Evolutionary conservation across 2,797 vertebrate species (phyloP).

Genomic region (Syndactyla subalaris): DNA sequence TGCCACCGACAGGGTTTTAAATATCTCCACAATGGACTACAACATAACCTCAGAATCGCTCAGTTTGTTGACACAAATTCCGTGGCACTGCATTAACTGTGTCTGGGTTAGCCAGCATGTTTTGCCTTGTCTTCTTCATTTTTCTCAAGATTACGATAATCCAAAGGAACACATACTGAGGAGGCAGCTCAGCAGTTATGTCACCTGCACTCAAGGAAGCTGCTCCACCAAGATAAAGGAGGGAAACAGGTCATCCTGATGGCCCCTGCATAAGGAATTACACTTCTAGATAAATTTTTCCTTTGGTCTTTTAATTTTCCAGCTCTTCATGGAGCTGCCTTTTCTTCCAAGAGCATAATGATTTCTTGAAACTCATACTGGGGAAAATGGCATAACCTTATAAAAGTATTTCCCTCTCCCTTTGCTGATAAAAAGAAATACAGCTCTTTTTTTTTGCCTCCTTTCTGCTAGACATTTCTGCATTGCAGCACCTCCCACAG

Average conservation of each 20-base stretch:
- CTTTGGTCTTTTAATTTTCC: background rate
- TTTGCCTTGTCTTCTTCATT: background rate
- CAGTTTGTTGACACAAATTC: conserved; percentile 20
- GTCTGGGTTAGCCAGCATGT: background rate
- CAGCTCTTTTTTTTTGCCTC: background rate
- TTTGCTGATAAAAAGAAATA: background rate
- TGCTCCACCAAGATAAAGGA: background rate
- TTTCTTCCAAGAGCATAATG: background rate
- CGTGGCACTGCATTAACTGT: background rate
- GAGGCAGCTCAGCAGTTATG: background rate
- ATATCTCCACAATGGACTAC: background rate
- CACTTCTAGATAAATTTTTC: background rate
- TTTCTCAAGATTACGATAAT: background rate
- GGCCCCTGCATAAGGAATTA: background rate
- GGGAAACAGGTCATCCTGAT: background rate
- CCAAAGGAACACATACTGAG: background rate
- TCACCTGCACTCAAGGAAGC: background rate
- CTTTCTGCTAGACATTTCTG: background rate
- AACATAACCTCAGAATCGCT: conserved; percentile 2
- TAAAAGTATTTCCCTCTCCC: background rate
- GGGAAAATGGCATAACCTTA: background rate
- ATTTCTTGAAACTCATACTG: background rate
- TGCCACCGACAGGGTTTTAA: background rate
- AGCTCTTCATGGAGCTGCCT: background rate
- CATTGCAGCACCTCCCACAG: background rate